Conservation (phyloP, 2,888 invertebrate species). For the Scrobipalpa atriplicella region DNA sequence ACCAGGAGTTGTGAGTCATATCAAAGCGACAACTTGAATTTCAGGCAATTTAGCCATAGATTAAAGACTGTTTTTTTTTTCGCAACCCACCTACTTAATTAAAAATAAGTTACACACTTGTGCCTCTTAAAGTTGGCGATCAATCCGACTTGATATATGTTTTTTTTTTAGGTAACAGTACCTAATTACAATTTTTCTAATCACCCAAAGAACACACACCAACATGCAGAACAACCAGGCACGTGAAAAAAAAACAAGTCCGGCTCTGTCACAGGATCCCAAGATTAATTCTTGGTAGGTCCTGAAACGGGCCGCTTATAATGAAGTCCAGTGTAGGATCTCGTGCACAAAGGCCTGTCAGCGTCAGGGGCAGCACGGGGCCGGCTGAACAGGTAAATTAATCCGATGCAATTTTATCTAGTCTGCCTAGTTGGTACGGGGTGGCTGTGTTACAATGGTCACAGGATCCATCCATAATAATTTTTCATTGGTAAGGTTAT, state of each 20-base stretch:
- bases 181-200: neutral
- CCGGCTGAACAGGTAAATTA: slow-evolving; percentile 71
- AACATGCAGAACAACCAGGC: neutral
- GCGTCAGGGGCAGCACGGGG: slow-evolving; percentile 63
- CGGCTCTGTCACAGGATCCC: neutral
- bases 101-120: too few species aligned
- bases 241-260: neutral
- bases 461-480: slow-evolving; percentile 26
- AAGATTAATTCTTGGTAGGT: slow-evolving; percentile 28
- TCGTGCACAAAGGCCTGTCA: slow-evolving; percentile 67
- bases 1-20: too few species aligned
- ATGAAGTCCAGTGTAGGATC: slow-evolving; percentile 52
- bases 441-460: slow-evolving; percentile 42
- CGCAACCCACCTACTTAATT: too few species aligned
- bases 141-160: too few species aligned
- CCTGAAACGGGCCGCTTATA: slow-evolving; percentile 25
- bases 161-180: too few species aligned
- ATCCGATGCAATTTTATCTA: slow-evolving; percentile 70
- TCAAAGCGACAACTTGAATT: too few species aligned
- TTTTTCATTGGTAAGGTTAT: neutral
- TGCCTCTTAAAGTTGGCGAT: too few species aligned
- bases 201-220: neutral
- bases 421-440: slow-evolving; percentile 40
- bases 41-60: too few species aligned
- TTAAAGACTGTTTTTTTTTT: too few species aligned